phyloP scores from a whole-genome alignment of 2,113 vertebrate genomes.

The Pithys albifrons region DNA sequence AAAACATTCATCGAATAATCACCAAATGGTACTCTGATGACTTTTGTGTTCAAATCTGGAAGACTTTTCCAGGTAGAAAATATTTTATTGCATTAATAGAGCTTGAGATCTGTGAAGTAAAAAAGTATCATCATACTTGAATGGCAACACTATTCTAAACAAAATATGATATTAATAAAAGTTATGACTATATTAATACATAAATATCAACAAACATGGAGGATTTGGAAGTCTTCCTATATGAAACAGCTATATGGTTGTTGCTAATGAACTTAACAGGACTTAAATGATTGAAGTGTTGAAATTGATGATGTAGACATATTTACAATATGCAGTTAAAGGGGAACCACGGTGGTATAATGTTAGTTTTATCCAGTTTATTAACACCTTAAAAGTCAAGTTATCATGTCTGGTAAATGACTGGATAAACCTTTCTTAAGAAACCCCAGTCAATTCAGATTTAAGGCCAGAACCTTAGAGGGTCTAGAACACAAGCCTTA shows the following conservation, averaged over 20 bases:
- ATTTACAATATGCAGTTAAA: neutral
- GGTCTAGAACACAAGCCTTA: neutral
- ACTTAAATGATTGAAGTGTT: neutral
- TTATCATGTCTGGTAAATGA: neutral
- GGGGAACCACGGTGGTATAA: neutral
- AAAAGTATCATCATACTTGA: neutral
- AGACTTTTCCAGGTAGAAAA: neutral
- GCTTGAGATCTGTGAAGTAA: neutral
- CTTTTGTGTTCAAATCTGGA: neutral
- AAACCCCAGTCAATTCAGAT: fast-evolving
- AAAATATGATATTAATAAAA: neutral
- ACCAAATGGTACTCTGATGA: neutral
- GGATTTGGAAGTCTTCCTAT: neutral
- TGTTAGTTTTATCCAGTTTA: neutral
- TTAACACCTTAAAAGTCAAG: neutral
- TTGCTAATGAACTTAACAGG: neutral
- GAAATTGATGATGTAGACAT: neutral
- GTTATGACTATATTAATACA: neutral
- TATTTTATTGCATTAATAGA: neutral
- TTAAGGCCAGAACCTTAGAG: neutral
- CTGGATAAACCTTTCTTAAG: neutral
- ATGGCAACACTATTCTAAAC: neutral
- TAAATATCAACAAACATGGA: neutral
- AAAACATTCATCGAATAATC: neutral
- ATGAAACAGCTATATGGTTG: neutral